Conservation (phyloP, 2,113 vertebrate species). For the Apeltes quadracus region DNA sequence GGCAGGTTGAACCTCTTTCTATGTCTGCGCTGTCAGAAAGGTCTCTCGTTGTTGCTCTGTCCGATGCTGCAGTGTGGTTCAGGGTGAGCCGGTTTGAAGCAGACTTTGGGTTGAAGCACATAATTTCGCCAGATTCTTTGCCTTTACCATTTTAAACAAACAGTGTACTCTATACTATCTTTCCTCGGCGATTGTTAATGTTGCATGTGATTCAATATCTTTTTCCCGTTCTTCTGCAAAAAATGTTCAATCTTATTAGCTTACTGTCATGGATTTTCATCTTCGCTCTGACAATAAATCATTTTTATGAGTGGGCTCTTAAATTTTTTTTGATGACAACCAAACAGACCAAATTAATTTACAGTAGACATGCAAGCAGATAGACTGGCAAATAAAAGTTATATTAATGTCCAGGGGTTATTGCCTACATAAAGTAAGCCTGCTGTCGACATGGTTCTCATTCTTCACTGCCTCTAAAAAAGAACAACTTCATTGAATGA, state of each 20-base stretch:
- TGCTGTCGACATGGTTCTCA: conserved; percentile 1
- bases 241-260: conserved; percentile 25
- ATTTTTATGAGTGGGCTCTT: conserved; percentile 26
- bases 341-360: conserved; percentile 32
- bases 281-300: conserved; percentile 32
- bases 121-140: not conserved
- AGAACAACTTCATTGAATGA: not conserved
- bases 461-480: not conserved
- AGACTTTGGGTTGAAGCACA: not conserved
- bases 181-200: conserved; percentile 14
- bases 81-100: conserved; percentile 11
- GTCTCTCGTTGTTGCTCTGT: conserved; percentile 7
- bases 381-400: conserved; percentile 9
- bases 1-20: conserved; percentile 32
- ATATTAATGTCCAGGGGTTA: not conserved
- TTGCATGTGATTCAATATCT: not conserved
- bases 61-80: conserved; percentile 18
- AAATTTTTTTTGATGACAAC: conserved; percentile 44
- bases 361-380: conserved; percentile 15
- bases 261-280: conserved; percentile 25
- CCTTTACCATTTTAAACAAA: not conserved
- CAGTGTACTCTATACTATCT: conserved; percentile 7
- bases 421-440: not conserved
- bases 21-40: conserved; percentile 12
- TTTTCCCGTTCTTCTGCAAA: conserved; percentile 14